A percentile compares a stretch with the other conserved stretches of the same genome.
Evolutionary conservation across 2,888 invertebrate species (phyloP).

Genomic region (Brachypalpus laphriformis): DNA sequence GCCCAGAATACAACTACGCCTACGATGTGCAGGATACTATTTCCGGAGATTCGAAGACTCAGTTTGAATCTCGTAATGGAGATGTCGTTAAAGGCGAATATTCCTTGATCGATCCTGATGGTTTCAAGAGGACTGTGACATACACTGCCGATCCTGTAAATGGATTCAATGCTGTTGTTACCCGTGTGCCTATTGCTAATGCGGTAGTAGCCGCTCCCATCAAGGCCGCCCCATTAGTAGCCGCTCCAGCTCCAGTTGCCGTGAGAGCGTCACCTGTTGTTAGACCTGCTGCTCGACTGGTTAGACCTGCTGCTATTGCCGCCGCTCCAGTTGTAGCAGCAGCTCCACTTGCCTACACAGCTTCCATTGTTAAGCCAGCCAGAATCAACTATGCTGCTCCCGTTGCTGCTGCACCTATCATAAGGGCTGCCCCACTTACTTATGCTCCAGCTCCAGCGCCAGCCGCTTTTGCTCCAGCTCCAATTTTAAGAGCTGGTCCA

Average conservation of each 20-base stretch:
- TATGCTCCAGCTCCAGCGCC: background rate
- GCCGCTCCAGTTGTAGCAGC: slow-evolving; percentile 23
- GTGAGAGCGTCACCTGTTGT: slow-evolving; percentile 16
- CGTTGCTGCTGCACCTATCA: slow-evolving; percentile 21
- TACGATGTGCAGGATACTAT: slow-evolving; percentile 51
- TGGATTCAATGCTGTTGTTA: slow-evolving; percentile 63
- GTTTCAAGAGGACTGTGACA: slow-evolving; percentile 54
- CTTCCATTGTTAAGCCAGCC: background rate
- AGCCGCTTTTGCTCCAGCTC: slow-evolving; percentile 33
- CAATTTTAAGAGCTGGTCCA: background rate
- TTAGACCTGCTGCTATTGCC: background rate
- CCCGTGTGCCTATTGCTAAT: slow-evolving; percentile 49
- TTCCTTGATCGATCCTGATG: slow-evolving; percentile 52
- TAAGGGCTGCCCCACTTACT: background rate
- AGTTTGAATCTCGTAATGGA: slow-evolving; percentile 56
- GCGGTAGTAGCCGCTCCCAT: slow-evolving; percentile 48
- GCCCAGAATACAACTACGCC: slow-evolving; percentile 55
- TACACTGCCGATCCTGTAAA: slow-evolving; percentile 57
- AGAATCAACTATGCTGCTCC: slow-evolving; percentile 18
- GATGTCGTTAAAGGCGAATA: slow-evolving; percentile 64
- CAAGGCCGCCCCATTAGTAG: slow-evolving; percentile 47
- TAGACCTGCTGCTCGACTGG: background rate
- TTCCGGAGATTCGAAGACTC: slow-evolving; percentile 53
- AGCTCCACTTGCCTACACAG: slow-evolving; percentile 12
- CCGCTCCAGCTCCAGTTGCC: slow-evolving; percentile 22